A percentile compares a stretch with the other conserved stretches of the same genome.
Conservation (phyloP, 2,113 vertebrate genomes). For the Scomber scombrus region DNA sequence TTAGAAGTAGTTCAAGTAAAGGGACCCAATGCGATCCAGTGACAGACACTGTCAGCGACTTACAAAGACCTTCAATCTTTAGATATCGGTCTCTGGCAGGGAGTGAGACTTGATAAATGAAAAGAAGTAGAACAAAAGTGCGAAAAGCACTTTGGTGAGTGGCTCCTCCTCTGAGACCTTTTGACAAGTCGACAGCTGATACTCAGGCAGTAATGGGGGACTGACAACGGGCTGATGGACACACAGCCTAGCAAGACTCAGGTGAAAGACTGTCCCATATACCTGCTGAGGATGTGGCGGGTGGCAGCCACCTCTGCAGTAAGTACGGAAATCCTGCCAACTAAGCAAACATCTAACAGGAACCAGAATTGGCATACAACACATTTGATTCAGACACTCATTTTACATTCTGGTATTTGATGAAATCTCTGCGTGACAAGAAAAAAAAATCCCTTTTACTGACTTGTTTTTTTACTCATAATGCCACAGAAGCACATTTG, state of each 20-base stretch:
- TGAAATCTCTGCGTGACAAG: background rate
- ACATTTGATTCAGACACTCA: background rate
- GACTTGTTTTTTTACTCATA: background rate
- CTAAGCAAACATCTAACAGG: constrained; percentile 12
- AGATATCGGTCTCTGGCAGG: constrained; percentile 64
- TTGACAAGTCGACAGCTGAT: constrained; percentile 69
- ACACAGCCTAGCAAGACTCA: constrained; percentile 43
- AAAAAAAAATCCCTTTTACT: too few species aligned
- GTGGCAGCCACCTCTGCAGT: background rate
- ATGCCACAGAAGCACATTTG: background rate
- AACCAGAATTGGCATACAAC: background rate
- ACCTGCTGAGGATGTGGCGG: constrained; percentile 35
- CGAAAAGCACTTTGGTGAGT: constrained; percentile 54
- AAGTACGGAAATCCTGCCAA: background rate
- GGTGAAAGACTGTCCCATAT: constrained; percentile 51
- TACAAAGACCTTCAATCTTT: constrained; percentile 69
- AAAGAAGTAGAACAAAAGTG: constrained; percentile 69
- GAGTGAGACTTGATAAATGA: constrained; percentile 65
- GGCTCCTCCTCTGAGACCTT: constrained; percentile 54
- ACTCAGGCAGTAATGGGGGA: constrained; percentile 62
- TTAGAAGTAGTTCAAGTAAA: constrained; percentile 57
- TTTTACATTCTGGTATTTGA: background rate
- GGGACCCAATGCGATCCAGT: constrained; percentile 47
- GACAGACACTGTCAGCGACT: constrained; percentile 63
- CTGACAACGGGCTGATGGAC: constrained; percentile 67